phyloP scores from a whole-genome alignment of 1,140 invertebrate genomes.

The Ceratina calcarata region DNA sequence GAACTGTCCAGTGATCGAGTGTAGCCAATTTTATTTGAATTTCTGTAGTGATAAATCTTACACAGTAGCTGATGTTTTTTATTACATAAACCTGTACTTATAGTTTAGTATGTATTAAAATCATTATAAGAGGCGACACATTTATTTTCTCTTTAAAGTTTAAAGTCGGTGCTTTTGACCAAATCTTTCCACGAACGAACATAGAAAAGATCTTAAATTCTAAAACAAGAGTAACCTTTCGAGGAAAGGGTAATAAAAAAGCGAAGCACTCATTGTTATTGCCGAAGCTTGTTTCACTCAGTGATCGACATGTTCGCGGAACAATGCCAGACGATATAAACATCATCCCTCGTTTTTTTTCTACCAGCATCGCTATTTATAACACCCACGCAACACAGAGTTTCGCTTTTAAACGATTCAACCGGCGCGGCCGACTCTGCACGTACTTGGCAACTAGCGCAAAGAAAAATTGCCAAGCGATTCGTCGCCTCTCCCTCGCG shows the following conservation, averaged over 20 bases:
- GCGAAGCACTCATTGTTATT: too few relatives aligned
- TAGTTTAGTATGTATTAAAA: too few relatives aligned
- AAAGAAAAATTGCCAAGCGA: constrained; percentile 50
- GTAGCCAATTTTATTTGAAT: not conserved
- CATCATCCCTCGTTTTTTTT: constrained; percentile 48
- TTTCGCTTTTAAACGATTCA: constrained; percentile 24
- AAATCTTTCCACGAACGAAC: too few relatives aligned
- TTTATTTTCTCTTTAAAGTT: too few relatives aligned
- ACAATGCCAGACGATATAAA: constrained; percentile 53
- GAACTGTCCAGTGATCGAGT: not conserved
- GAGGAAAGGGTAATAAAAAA: not conserved
- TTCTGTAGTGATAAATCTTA: not conserved
- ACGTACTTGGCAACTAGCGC: constrained; percentile 48
- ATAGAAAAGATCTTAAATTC: too few relatives aligned
- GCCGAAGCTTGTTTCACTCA: constrained; percentile 4
- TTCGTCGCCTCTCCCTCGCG: not conserved
- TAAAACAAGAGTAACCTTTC: not conserved
- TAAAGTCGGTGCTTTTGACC: too few relatives aligned
- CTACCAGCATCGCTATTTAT: constrained; percentile 45
- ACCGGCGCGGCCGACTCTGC: constrained; percentile 27
- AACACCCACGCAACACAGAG: constrained; percentile 21
- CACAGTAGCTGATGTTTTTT: too few relatives aligned
- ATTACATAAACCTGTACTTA: too few relatives aligned
- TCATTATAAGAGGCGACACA: too few relatives aligned
- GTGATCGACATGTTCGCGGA: constrained; percentile 50